These are phyloP conservation scores for Muntiacus reevesi DNA, from an alignment of 2,113 vertebrate species.

Conservation along the genomic window DNA sequence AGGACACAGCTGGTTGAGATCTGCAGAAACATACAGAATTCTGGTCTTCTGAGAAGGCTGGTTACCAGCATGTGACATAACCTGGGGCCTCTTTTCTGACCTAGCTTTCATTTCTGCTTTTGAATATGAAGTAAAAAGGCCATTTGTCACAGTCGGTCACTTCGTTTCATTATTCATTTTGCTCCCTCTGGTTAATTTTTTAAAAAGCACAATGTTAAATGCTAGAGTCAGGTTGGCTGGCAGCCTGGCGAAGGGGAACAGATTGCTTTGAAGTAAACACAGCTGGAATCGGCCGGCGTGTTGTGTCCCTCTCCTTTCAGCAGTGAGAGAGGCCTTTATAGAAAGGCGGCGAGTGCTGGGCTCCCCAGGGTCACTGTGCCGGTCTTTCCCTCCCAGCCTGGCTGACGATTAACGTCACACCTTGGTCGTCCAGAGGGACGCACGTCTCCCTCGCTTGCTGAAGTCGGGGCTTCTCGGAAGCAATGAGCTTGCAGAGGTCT, in stretches of 20 bases:
- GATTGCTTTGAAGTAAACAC: conserved; percentile 53
- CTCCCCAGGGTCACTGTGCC: background rate
- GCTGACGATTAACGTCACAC: background rate
- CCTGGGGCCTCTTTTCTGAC: background rate
- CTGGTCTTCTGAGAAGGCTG: background rate
- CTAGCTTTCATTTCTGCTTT: background rate
- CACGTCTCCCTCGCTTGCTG: background rate
- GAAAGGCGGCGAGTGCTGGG: background rate
- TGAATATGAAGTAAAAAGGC: background rate
- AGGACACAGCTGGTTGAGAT: background rate
- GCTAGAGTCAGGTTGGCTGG: conserved; percentile 27
- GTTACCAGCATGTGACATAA: no score
- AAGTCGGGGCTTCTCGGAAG: background rate
- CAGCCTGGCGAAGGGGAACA: background rate
- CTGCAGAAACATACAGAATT: background rate
- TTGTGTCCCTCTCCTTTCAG: conserved; percentile 40
- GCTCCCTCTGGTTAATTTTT: background rate
- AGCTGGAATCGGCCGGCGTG: conserved; percentile 40
- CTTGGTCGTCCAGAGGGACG: background rate
- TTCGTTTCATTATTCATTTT: background rate
- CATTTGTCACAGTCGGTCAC: background rate
- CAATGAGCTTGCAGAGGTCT: background rate
- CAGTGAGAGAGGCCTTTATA: conserved; percentile 30
- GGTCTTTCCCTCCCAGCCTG: background rate
- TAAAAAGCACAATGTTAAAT: background rate